Evolutionary conservation across 2,888 invertebrate species (phyloP).

Genomic region (Pseudoips prasinana): DNA sequence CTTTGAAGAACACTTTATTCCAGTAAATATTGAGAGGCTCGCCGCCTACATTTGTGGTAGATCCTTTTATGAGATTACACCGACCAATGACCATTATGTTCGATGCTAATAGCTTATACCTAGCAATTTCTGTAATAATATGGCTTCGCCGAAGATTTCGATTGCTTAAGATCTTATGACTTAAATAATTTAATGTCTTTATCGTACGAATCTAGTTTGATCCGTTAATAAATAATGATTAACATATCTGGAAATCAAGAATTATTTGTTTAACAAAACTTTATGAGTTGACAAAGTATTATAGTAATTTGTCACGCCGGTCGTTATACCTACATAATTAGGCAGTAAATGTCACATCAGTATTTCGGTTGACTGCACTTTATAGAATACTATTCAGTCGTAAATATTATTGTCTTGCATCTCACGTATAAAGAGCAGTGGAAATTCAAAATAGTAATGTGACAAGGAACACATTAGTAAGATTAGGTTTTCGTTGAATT

Average conservation of each 20-base stretch:
- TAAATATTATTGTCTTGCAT: constrained; percentile 2
- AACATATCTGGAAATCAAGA: constrained; percentile 36
- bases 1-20: constrained; percentile 60
- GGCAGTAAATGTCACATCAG: constrained; percentile 35
- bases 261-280: constrained; percentile 42
- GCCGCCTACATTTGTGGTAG: constrained; percentile 39
- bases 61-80: constrained; percentile 55
- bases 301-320: constrained; percentile 30
- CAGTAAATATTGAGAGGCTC: constrained; percentile 53
- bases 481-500: constrained; percentile 12
- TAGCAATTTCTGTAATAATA: constrained; percentile 53
- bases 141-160: constrained; percentile 24
- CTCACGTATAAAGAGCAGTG: constrained; percentile 3
- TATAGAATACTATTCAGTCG: constrained; percentile 10
- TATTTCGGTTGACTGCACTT: constrained; percentile 15
- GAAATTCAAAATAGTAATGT: constrained; percentile 5
- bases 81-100: constrained; percentile 49
- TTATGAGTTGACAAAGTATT: constrained; percentile 25
- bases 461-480: constrained; percentile 6
- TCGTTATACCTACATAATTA: constrained; percentile 37
- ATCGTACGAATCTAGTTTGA: constrained; percentile 38
- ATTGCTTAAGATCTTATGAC: constrained; percentile 24
- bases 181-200: constrained; percentile 47
- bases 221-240: constrained; percentile 38
- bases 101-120: constrained; percentile 55